Evolutionary conservation across 2,888 invertebrate genomes (phyloP), one percentile per base, ranked within the genome.

Genomic region (Oasisia sp.): DNA sequence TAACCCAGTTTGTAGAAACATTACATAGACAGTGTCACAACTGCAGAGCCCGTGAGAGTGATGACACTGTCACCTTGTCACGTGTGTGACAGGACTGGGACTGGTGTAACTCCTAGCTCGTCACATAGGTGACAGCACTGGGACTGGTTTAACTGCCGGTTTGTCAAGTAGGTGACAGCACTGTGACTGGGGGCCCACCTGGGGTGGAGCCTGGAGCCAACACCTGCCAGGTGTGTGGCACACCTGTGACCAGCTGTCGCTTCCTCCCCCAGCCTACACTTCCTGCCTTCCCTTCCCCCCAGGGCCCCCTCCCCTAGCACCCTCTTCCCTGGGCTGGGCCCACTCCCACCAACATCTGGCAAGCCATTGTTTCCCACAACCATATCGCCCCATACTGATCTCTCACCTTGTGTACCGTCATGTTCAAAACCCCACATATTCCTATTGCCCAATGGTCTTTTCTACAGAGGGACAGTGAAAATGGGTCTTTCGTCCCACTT

Each of bases 81-180:
- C 27, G n/a, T 74, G 27, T 19, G 74, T 74, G 74, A 74, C 74
- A 74, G 74, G 38, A 38, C 74, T 74, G 74, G 7, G 74, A 74
- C 74, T 74, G 27, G 74, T 74, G 19, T 74, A 74, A 74, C 27
- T 27, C 27, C 74, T 74, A 74, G 74, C 27, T 74, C 19, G 27
- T 74, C 74, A 74, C 27, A 19, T 74, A 74, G 74, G 74, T 74
- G 74, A 74, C 74, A 74, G 74, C 74, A 74, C 74, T 74, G 74
- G 14, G 74, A 19, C 74, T n/a, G n/a, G 74, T 74, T 27, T 74
- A 74, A 74, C 74, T 74, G 74, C 74, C 27, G 27, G 74, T 74
- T 74, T 74, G 74, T 74, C 74, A 74, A 27, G n/a, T 74, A 74
- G 74, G 74, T 74, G 74, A 74, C 74, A 74, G 74, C 74, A 74